These are phyloP conservation scores for Megaceryle maxima DNA, from an alignment of 2,113 vertebrate genomes.

Conservation along the genomic window DNA sequence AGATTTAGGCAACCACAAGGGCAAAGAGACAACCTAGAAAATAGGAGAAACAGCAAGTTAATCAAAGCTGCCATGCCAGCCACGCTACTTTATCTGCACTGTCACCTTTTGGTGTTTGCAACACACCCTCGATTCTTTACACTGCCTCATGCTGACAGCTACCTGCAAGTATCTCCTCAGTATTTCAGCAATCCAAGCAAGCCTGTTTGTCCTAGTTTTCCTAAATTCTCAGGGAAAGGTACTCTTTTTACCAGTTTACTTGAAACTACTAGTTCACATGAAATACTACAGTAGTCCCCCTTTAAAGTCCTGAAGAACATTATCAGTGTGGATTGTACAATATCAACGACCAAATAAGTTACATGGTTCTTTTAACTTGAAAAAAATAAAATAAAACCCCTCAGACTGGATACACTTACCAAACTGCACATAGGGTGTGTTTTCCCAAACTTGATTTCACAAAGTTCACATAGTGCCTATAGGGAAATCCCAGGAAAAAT, in stretches of 20 bases:
- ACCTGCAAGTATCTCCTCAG: neutral
- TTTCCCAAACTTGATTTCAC: conserved; percentile 98
- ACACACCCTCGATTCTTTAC: neutral
- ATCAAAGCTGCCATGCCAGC: neutral
- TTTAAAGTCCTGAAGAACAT: neutral
- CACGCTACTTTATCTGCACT: neutral
- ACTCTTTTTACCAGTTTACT: neutral
- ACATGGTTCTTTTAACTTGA: neutral
- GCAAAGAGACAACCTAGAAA: conserved; percentile 85
- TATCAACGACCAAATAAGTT: neutral
- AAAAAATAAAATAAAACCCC: neutral
- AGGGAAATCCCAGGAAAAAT: conserved; percentile 30
- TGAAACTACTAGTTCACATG: neutral
- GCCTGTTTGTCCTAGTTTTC: neutral
- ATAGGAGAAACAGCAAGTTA: neutral
- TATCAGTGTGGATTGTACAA: rapidly evolving
- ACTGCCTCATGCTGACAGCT: neutral
- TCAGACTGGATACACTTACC: conserved; percentile 78
- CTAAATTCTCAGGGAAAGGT: neutral
- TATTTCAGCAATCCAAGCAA: neutral
- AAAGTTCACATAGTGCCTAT: conserved; percentile 95
- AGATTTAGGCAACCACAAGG: conserved; percentile 92
- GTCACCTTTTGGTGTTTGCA: neutral
- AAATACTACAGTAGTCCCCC: neutral
- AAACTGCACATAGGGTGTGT: conserved; percentile 93